These are phyloP conservation scores for Passer montanus DNA, from an alignment of 2,113 vertebrate genomes.

Conservation along the genomic window DNA sequence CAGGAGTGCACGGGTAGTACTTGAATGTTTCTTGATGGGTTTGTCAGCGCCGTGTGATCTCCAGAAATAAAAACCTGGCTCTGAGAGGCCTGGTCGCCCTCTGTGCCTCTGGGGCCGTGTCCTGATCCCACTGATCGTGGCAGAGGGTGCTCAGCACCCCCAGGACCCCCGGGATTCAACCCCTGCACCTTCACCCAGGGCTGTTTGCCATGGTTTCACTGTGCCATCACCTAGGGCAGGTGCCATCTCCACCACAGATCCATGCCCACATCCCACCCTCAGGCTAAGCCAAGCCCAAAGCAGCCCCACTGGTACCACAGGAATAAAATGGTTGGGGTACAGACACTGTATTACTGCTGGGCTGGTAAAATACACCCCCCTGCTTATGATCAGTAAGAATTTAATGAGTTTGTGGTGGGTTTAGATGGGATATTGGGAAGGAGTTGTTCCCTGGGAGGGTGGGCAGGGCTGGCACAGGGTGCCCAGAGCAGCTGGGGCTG, in stretches of 20 bases:
- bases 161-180: no score
- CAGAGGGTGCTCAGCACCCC: not conserved
- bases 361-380: not conserved
- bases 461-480: rapidly evolving
- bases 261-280: not conserved
- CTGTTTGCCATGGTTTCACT: no score
- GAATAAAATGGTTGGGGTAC: not conserved
- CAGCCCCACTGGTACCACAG: not conserved
- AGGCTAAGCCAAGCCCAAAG: not conserved
- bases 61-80: not conserved
- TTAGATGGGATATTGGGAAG: not conserved
- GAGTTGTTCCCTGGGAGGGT: rapidly evolving
- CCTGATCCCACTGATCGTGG: not conserved
- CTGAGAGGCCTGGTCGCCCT: rapidly evolving
- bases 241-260: rapidly evolving
- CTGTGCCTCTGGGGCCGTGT: rapidly evolving
- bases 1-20: not conserved
- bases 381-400: not conserved
- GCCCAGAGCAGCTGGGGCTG: not conserved
- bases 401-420: not conserved
- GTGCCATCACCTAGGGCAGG: not conserved
- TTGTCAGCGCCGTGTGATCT: not conserved
- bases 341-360: not conserved
- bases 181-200: not conserved
- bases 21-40: not conserved